Evolutionary conservation across 2,797 vertebrate genomes (phyloP), one percentile per base, ranked within the genome.

Genomic region (Sebastes wilsoni): DNA sequence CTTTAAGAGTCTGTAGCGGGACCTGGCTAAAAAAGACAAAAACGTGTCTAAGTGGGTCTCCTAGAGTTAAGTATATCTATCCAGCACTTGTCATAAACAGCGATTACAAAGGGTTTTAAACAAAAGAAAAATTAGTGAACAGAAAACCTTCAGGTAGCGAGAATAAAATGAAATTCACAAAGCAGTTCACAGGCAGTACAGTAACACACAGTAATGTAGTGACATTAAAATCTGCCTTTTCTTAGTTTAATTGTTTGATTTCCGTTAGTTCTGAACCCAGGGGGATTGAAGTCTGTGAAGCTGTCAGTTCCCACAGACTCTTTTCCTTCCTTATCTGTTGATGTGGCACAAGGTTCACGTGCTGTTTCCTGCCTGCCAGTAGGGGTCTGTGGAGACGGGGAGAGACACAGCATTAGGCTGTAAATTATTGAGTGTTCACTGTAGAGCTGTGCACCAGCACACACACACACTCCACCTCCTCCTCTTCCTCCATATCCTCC

Each of bases 361-460:
- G 32, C 70, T 82, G 72, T 75, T 79, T 76, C 46, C 70, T 75
- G 68, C n/a, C 72, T 85, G 77, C 69, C 72, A 81, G 79, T 46
- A 77, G 49, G 56, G 58, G 52, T 71, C 75, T 54, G 32, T 79
- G 62, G 74, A 79, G 52, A 75, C 52, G 23, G 34, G 13, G 66
- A 60, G 72, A 55, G 55, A 62, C 60, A 56, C 67, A 79, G 58
- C 75, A 81, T 66, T 30, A 49, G 38, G n/a, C 22, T 68, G 75
- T 92, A 55, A 86, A 90, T 91, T 82, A 90, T 91, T 91, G 70
- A 91, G 59, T 70, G 46, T 38, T 75, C 77, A 79, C 64, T 77
- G 79, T 74, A 14, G 67, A 72, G 42, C 60, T 12, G 59, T 60
- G 66, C 58, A 74, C 42, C 46, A 70, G 36, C 34, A 46, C 20